phyloP scores from a whole-genome alignment of 2,797 vertebrate species.

The Cryptoprocta ferox region DNA sequence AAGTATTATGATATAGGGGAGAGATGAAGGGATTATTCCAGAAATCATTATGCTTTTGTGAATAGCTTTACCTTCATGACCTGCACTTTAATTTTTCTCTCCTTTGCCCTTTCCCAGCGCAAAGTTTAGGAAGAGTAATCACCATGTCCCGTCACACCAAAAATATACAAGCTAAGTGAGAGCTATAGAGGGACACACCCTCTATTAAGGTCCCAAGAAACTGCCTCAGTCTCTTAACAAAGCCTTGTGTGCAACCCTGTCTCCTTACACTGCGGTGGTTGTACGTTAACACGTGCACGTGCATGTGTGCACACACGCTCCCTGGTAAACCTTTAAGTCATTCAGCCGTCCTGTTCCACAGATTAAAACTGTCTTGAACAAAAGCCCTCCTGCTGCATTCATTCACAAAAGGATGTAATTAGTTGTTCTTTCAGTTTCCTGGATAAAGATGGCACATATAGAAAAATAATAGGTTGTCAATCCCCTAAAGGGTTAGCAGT shows the following conservation, averaged over 20 bases:
- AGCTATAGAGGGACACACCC: not conserved
- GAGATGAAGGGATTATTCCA: not conserved
- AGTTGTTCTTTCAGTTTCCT: slow-evolving; percentile 87
- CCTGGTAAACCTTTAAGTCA: slow-evolving; percentile 69
- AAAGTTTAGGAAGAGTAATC: slow-evolving; percentile 80
- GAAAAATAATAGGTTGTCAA: slow-evolving; percentile 89
- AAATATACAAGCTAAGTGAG: slow-evolving; percentile 34
- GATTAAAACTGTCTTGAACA: slow-evolving; percentile 81
- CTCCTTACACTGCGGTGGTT: slow-evolving; percentile 84
- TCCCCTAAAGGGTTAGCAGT: slow-evolving; percentile 81
- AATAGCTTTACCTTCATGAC: slow-evolving; percentile 79
- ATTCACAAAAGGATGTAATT: slow-evolving; percentile 90
- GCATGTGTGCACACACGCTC: slow-evolving; percentile 31
- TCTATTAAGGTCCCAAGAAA: slow-evolving; percentile 71
- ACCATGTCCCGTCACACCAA: slow-evolving; percentile 69
- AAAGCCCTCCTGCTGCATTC: slow-evolving; percentile 84
- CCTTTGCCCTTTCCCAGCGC: slow-evolving; percentile 44
- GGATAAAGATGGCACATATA: slow-evolving; percentile 85
- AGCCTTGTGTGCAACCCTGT: slow-evolving; percentile 84
- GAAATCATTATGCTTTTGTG: slow-evolving; percentile 70
- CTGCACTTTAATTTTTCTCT: slow-evolving; percentile 72
- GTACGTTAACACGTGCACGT: slow-evolving; percentile 66
- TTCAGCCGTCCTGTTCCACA: slow-evolving; percentile 76
- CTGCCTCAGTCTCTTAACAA: slow-evolving; percentile 75
- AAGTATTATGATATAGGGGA: not conserved